These are phyloP conservation scores for Bellardia bayeri DNA, from an alignment of 2,888 invertebrate genomes.

Conservation along the genomic window DNA sequence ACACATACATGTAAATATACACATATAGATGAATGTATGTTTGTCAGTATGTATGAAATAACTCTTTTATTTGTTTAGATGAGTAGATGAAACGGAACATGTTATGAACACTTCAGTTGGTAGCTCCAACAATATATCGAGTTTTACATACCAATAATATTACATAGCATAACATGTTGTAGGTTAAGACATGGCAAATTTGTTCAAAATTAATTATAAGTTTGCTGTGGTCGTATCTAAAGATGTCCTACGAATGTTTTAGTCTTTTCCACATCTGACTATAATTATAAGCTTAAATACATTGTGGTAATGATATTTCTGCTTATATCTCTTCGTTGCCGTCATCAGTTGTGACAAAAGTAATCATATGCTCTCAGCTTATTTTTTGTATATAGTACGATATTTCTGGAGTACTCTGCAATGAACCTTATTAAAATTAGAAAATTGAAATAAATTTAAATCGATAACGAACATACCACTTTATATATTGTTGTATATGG, in stretches of 20 bases:
- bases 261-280: no score
- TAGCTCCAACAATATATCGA: constrained; percentile 44
- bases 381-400: no score
- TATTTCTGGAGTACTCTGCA: no score
- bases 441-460: no score
- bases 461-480: no score
- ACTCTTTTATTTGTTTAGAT: constrained; percentile 29
- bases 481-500: no score
- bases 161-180: constrained; percentile 40
- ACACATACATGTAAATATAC: background rate
- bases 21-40: background rate
- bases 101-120: constrained; percentile 75
- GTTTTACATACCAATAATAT: constrained; percentile 31
- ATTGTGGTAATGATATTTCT: no score
- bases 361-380: no score
- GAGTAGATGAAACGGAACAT: constrained; percentile 58
- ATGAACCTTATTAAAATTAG: no score
- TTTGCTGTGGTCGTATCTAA: background rate
- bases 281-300: no score
- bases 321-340: no score
- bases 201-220: background rate
- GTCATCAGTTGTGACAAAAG: no score
- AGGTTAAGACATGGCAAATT: background rate
- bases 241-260: background rate
- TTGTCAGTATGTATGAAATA: constrained; percentile 1